Conservation (phyloP, 2,113 vertebrate species). For the Platysteira castanea region DNA sequence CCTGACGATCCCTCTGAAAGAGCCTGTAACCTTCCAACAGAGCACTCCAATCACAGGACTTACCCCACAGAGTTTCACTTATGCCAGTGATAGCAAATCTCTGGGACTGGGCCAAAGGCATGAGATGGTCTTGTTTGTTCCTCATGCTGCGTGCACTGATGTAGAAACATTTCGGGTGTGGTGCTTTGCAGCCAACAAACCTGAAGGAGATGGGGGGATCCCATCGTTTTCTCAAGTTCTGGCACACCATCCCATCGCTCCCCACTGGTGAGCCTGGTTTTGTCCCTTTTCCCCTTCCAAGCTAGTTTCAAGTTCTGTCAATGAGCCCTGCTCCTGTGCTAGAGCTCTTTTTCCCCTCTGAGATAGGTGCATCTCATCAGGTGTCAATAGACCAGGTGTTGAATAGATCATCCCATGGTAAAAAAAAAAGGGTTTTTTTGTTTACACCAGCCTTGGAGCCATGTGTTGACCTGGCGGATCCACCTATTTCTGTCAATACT, state of each 20-base stretch:
- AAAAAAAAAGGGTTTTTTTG: not conserved
- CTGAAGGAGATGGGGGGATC: not conserved
- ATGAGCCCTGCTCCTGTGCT: not conserved
- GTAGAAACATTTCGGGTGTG: not conserved
- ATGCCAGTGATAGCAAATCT: not conserved
- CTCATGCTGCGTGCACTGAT: not conserved
- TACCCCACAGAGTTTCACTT: not conserved
- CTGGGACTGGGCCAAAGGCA: not conserved
- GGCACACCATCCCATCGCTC: accelerated
- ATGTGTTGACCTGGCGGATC: too few relatives aligned
- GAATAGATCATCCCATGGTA: not conserved
- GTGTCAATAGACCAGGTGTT: not conserved
- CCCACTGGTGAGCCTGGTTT: not conserved
- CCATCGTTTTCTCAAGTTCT: not conserved
- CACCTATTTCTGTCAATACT: not conserved
- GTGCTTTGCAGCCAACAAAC: not conserved
- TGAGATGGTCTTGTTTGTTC: not conserved
- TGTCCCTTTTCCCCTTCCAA: not conserved
- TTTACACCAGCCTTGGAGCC: not conserved
- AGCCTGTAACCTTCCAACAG: not conserved
- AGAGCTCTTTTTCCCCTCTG: not conserved
- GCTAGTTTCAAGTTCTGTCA: not conserved
- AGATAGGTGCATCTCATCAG: not conserved
- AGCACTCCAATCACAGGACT: not conserved
- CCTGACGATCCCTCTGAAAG: not conserved